Percentiles rank a stretch among this genome's conserved stretches.
phyloP scores from a whole-genome alignment of 2,888 invertebrate species.

The Crocallis elinguaria region DNA sequence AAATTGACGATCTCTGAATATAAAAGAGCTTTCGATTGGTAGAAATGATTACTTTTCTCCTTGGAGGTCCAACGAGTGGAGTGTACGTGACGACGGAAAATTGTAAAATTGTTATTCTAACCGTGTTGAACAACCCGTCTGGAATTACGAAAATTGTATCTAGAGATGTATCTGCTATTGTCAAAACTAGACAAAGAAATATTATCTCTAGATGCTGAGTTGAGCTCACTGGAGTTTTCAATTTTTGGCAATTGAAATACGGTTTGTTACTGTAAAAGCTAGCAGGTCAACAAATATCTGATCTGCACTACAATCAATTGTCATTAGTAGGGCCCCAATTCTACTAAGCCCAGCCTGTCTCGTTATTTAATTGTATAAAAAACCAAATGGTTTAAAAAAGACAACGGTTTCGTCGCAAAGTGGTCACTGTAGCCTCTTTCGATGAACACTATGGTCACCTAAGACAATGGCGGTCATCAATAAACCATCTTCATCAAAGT shows the following conservation, averaged over 20 bases:
- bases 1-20: conserved; percentile 73
- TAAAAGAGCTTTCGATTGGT: conserved; percentile 74
- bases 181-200: conserved; percentile 48
- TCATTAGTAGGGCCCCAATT: too few relatives aligned
- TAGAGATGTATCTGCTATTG: conserved; percentile 65
- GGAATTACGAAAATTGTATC: conserved; percentile 79
- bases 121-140: conserved; percentile 72
- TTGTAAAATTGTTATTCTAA: conserved; percentile 82
- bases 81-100: conserved; percentile 75
- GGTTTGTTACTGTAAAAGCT: too few relatives aligned
- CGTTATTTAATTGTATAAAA: too few relatives aligned
- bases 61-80: conserved; percentile 70
- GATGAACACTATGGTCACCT: too few relatives aligned
- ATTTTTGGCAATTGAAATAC: not conserved
- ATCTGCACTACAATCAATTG: too few relatives aligned
- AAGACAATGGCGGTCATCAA: too few relatives aligned
- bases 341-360: too few relatives aligned
- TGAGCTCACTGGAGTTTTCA: not conserved
- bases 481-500: too few relatives aligned
- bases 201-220: conserved; percentile 3
- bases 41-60: conserved; percentile 78
- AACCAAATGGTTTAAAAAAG: too few relatives aligned
- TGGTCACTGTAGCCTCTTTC: too few relatives aligned
- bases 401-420: too few relatives aligned
- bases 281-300: too few relatives aligned